Base-by-base conservation (phyloP, 2,888 invertebrate species). In the Philaethria dido region DNA sequence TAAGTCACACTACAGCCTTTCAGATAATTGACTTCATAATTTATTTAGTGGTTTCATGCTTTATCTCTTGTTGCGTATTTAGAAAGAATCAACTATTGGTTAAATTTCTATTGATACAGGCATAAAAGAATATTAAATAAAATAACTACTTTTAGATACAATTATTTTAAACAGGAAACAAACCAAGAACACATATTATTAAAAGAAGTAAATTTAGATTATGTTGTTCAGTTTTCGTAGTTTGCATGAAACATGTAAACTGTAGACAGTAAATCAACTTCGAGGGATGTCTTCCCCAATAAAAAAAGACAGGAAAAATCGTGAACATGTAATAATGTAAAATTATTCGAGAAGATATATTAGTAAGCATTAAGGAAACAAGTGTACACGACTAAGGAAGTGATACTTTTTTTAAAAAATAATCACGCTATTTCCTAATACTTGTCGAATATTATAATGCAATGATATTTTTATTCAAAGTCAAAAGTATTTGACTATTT, bases 271-370 rank as follows among this genome's bases (percentile, higher is more conserved):
- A 29, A n/a, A 50, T 50, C 25, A 50, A 0, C n/a, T 50, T 50
- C 3, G n/a, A 29, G 29, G 29, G 29, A 16, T 20, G 16, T 11
- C 29, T 9, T 14, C 8, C n/a, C 14, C 14, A 42, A 16, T 11
- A 16, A 16, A 52, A 16, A 52, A 18, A 29, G 18, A n/a, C 29
- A 22, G 57, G 42, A 42, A 57, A 57, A 11, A 22, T 45, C 3
- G 45, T 60, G 33, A 33, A 33, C 60, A 33, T 45, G 47, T 33
- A 60, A 29, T 52, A 52, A 47, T 60, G 60, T 60, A 29, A 47
- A 60, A 45, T 45, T 60, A 60, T 60, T 60, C 45, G 57, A 57
- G 42, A 42, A 57, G 57, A 57, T 57, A 57, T 42, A 57, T 57
- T 57, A 57, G 57, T 57, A 57, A 42, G 57, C 42, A 42, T n/a